Evolutionary conservation across 2,888 invertebrate genomes (phyloP).

Genomic region (Merodon equestris): DNA sequence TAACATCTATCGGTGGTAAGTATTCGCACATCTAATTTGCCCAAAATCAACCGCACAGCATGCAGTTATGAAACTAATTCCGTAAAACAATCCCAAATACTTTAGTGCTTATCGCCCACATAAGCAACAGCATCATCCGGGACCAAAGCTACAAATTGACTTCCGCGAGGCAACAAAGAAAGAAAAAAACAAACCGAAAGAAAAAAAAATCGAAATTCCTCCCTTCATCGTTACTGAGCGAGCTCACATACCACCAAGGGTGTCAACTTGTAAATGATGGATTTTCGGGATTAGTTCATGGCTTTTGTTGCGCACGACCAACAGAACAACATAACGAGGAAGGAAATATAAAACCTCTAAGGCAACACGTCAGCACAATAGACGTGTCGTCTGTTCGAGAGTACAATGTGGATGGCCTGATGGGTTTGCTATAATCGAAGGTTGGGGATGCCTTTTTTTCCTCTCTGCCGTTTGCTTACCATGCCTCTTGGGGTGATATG

Average conservation of each 20-base stretch:
- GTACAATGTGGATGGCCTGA: too few species aligned
- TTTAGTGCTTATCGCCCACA: neutral
- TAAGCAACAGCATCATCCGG: constrained; percentile 18
- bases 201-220: neutral
- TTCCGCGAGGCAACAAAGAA: neutral
- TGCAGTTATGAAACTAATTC: too few species aligned
- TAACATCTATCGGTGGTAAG: too few species aligned
- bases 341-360: constrained; percentile 15
- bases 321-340: constrained; percentile 4
- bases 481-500: neutral
- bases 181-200: neutral
- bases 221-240: neutral
- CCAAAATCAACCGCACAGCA: too few species aligned
- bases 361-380: constrained; percentile 47
- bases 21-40: too few species aligned
- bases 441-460: too few species aligned
- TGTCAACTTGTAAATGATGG: constrained; percentile 64
- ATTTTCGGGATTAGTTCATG: constrained; percentile 64
- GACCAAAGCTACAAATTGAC: constrained; percentile 31
- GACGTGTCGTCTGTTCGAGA: constrained; percentile 2
- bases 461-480: too few species aligned
- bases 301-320: constrained; percentile 52
- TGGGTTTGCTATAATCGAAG: too few species aligned
- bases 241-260: constrained; percentile 21
- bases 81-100: too few species aligned